Percentiles rank a stretch among this genome's conserved stretches.
Conservation (phyloP, 2,888 invertebrate species). For the Muschampia plurimacula region DNA sequence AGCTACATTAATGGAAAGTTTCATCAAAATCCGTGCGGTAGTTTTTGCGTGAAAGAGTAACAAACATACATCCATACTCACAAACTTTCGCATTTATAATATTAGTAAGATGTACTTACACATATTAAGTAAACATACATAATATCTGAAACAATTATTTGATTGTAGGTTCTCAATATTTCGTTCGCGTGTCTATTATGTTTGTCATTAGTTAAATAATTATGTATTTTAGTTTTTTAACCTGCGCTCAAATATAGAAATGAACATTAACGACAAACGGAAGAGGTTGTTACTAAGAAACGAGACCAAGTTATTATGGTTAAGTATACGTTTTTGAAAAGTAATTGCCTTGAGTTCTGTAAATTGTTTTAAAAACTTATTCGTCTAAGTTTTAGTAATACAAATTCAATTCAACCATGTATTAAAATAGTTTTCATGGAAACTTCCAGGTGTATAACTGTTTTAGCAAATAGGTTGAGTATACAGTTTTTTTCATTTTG, state of each 20-base stretch:
- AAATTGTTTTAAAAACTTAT: slow-evolving; percentile 1
- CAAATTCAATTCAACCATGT: too few relatives aligned
- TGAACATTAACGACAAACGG: slow-evolving; percentile 34
- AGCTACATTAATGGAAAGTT: too few relatives aligned
- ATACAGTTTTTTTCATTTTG: too few relatives aligned
- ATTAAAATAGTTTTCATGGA: too few relatives aligned
- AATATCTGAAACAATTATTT: background rate
- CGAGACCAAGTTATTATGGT: slow-evolving; percentile 22
- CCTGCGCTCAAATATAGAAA: slow-evolving; percentile 25
- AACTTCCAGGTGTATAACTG: too few relatives aligned
- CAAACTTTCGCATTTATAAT: too few relatives aligned
- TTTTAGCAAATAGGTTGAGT: too few relatives aligned
- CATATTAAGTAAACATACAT: too few relatives aligned
- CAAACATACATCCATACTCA: too few relatives aligned
- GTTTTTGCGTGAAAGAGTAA: too few relatives aligned
- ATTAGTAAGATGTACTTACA: too few relatives aligned
- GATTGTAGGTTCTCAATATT: background rate
- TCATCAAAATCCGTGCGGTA: too few relatives aligned
- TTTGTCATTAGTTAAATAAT: slow-evolving; percentile 26
- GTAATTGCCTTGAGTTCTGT: slow-evolving; percentile 6
- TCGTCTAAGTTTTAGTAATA: background rate
- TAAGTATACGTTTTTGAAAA: slow-evolving; percentile 18
- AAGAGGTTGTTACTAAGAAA: slow-evolving; percentile 29
- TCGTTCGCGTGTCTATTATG: slow-evolving; percentile 11
- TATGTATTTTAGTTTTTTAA: slow-evolving; percentile 23